Conservation (phyloP, 2,888 invertebrate species). For the Drosophila infuscata region DNA sequence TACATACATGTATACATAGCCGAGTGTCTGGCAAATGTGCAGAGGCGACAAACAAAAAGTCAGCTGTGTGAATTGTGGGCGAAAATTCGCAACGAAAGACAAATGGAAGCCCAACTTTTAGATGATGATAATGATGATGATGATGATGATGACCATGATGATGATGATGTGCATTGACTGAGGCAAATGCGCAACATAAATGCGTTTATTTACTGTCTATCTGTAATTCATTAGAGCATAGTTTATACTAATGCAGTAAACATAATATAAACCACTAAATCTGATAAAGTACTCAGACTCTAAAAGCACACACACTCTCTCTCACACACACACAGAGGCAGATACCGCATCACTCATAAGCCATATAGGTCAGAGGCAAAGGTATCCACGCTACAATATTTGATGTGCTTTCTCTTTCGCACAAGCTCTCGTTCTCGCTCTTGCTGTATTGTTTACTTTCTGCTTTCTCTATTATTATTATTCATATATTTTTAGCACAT, state of each 20-base stretch:
- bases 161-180: too few species aligned
- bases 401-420: neutral
- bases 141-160: constrained; percentile 9
- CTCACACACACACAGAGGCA: too few species aligned
- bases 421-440: neutral
- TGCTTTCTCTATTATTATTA: neutral
- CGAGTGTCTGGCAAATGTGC: constrained; percentile 49
- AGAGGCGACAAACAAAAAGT: constrained; percentile 54
- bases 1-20: constrained; percentile 19
- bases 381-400: neutral
- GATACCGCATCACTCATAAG: constrained; percentile 34
- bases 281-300: too few species aligned
- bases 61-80: constrained; percentile 58
- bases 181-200: too few species aligned
- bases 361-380: constrained; percentile 17
- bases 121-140: constrained; percentile 26
- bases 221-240: too few species aligned
- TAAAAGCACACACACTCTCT: too few species aligned
- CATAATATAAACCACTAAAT: too few species aligned
- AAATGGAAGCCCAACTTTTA: constrained; percentile 25
- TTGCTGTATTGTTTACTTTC: neutral
- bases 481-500: neutral
- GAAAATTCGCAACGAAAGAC: constrained; percentile 37
- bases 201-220: too few species aligned
- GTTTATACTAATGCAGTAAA: too few species aligned